A percentile compares a stretch with the other conserved stretches of the same genome.
Conservation (phyloP, 2,888 invertebrate species). For the Lepeophtheirus nordmannii region DNA sequence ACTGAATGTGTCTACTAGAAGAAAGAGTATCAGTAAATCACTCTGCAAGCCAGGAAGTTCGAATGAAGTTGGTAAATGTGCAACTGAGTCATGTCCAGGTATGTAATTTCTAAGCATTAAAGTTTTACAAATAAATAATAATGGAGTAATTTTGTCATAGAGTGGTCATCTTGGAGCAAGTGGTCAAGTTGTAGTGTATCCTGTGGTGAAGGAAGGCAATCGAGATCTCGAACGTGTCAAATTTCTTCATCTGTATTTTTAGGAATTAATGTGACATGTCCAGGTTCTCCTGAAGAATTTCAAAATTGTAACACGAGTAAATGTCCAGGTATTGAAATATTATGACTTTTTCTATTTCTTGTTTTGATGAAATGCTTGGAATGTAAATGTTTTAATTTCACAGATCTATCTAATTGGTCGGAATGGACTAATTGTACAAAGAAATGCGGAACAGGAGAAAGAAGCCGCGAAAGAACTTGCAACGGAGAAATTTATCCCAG, state of each 20-base stretch:
- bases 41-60: background rate
- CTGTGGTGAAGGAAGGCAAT: slow-evolving; percentile 17
- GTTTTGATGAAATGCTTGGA: background rate
- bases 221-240: slow-evolving; percentile 4
- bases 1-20: background rate
- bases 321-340: background rate
- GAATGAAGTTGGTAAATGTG: background rate
- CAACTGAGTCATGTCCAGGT: background rate
- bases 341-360: background rate
- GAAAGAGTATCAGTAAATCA: background rate
- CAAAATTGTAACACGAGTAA: slow-evolving; percentile 11
- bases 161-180: slow-evolving; percentile 18
- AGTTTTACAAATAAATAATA: background rate
- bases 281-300: background rate
- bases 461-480: background rate
- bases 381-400: background rate
- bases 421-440: slow-evolving; percentile 10
- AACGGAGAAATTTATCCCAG: background rate
- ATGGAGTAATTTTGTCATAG: background rate
- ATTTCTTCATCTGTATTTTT: background rate
- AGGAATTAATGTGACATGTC: background rate
- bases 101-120: background rate
- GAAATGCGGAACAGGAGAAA: background rate
- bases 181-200: slow-evolving; percentile 11
- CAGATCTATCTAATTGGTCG: background rate